Evolutionary conservation across 1,140 invertebrate genomes (phyloP), one percentile per base, ranked within the genome.

Genomic region (roundworm (Caenorhabditis elegans)): DNA sequence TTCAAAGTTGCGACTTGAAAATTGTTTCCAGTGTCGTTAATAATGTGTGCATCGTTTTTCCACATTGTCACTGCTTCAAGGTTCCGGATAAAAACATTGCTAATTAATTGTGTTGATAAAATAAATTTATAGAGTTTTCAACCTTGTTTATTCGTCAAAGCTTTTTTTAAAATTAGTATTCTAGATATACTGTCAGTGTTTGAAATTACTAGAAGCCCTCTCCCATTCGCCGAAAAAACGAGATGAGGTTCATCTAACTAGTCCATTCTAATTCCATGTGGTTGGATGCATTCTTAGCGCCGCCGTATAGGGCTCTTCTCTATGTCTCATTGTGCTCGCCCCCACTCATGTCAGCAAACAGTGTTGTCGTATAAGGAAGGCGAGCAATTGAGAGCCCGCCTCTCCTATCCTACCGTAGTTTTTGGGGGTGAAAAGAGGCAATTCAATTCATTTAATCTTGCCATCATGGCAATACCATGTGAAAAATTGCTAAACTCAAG

Each of bases 251-350:
- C 34, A 24, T 70, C 31, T 70, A 34, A 43, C 60, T 70, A 70
- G 60, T 70, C 60, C 19, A 70, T 70, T 70, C 60, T 70, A 70
- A 70, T 70, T 70, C 60, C 34, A 70, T 70, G 60, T 70, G 60
- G 31, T 70, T 70, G 19, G 60, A 70, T 34, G 43, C 31, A 39
- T 70, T 70, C 34, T 17, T 60, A 26, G 31, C 60, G 10, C 34
- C 53, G 26, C 26, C 28, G 31, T 60, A 60, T 34, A 60, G 31
- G n/a, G 34, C 60, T 70, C 60, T 22, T 70, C 60, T 70, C 19
- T 4, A 31, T 70, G 60, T 70, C 60, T 70, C 60, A 70, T 70
- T 70, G 60, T 70, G 60, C 60, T 43, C 31, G 11, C 46, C 53
- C 53, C 53, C 28, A 31, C 26, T 60, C 53, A 24, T 39, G 15